Evolutionary conservation across 92 coral and sea anemone species (phyloP).

Genomic region (Umimayanthus kanabou): DNA sequence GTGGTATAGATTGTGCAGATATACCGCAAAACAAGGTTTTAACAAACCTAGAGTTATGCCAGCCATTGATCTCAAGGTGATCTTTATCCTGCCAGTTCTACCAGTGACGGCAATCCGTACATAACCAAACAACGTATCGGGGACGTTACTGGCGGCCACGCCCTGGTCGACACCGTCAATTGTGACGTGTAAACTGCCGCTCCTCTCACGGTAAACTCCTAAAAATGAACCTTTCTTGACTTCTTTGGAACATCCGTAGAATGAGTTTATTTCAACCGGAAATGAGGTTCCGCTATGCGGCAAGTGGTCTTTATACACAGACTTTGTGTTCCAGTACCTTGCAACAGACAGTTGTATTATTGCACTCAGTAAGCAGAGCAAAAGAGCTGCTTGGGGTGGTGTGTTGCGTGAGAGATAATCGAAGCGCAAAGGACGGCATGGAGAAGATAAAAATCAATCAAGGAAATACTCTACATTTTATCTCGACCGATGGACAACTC

Average conservation of each 20-base stretch:
- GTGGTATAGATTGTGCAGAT: too few relatives aligned
- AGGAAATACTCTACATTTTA: too few relatives aligned
- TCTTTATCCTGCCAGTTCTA: constrained; percentile 16
- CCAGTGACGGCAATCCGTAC: constrained; percentile 28
- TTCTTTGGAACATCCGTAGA: constrained; percentile 24
- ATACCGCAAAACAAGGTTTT: neutral
- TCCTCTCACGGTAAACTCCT: constrained; percentile 28
- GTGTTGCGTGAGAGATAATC: neutral
- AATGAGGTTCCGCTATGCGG: constrained; percentile 14
- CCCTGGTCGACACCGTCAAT: constrained; percentile 13
- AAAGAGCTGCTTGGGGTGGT: too few relatives aligned
- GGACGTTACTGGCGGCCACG: constrained; percentile 28
- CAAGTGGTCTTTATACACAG: constrained; percentile 18
- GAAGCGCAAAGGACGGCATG: too few relatives aligned
- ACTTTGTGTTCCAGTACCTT: constrained; percentile 41
- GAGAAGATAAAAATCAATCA: too few relatives aligned
- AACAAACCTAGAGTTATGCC: constrained; percentile 15
- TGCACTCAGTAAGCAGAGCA: too few relatives aligned
- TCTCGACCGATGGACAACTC: too few relatives aligned
- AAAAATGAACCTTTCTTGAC: constrained; percentile 27
- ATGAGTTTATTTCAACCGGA: constrained; percentile 20
- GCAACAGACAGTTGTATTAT: neutral
- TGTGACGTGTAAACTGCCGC: constrained; percentile 17
- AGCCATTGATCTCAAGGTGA: constrained; percentile 21
- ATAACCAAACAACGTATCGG: constrained; percentile 1